A percentile compares a stretch with the other conserved stretches of the same genome.
Conservation (phyloP, 1,140 invertebrate species). For the Telenomus remus region DNA sequence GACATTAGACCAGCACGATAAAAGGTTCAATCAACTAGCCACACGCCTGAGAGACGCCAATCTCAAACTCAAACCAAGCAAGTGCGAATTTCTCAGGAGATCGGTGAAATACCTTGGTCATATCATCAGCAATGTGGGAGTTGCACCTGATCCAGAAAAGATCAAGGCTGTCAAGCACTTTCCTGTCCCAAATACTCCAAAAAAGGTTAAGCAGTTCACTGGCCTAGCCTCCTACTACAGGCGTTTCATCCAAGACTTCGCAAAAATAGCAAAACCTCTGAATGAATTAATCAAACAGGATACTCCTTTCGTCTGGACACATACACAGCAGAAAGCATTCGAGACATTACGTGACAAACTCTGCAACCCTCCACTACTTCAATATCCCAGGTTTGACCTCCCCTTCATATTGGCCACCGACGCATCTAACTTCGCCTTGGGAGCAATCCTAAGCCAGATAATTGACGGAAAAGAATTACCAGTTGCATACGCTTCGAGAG, state of each 20-base stretch:
- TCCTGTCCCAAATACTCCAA: slow-evolving; percentile 7
- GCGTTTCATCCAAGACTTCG: slow-evolving; percentile 64
- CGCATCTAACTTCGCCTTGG: slow-evolving; percentile 64
- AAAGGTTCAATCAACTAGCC: not conserved
- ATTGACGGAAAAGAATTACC: slow-evolving; percentile 58
- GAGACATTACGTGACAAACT: slow-evolving; percentile 59
- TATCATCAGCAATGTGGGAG: slow-evolving; percentile 2
- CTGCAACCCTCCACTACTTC: slow-evolving; percentile 63
- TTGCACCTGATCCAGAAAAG: slow-evolving; percentile 7
- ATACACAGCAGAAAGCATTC: slow-evolving; percentile 55
- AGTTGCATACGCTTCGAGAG: slow-evolving; percentile 62
- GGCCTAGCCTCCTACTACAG: slow-evolving; percentile 66
- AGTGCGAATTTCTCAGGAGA: slow-evolving; percentile 5
- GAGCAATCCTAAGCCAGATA: slow-evolving; percentile 64
- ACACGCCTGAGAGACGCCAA: not conserved
- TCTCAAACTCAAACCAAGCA: slow-evolving; percentile 1
- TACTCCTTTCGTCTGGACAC: slow-evolving; percentile 51
- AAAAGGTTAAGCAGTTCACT: slow-evolving; percentile 71
- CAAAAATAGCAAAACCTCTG: slow-evolving; percentile 61
- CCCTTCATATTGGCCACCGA: slow-evolving; percentile 68
- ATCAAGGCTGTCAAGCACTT: slow-evolving; percentile 4
- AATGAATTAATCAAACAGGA: slow-evolving; percentile 58
- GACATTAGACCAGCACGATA: not conserved
- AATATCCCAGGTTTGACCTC: slow-evolving; percentile 65
- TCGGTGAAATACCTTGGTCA: slow-evolving; percentile 7